phyloP scores from a whole-genome alignment of 2,113 vertebrate genomes.

The Ictalurus punctatus region DNA sequence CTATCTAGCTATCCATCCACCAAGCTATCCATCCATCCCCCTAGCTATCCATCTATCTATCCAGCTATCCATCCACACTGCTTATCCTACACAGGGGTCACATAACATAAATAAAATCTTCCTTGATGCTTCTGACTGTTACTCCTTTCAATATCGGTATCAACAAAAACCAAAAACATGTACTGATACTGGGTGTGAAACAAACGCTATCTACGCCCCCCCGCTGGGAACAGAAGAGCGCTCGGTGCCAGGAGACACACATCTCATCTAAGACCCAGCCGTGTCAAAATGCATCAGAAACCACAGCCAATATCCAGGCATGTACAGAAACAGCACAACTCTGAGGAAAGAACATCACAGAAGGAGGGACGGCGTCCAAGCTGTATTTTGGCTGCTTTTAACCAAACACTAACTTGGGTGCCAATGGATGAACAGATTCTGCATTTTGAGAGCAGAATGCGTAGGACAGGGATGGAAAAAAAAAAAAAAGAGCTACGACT shows the following conservation, averaged over 20 bases:
- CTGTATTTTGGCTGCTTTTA: background rate
- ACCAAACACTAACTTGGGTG: background rate
- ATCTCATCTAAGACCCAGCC: constrained; percentile 39
- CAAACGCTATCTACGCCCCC: background rate
- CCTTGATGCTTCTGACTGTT: too few relatives aligned
- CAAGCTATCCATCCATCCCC: too few relatives aligned
- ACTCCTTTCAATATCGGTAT: background rate
- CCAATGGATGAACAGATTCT: constrained; percentile 9
- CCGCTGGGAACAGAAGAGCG: constrained; percentile 7
- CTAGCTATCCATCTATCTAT: too few relatives aligned
- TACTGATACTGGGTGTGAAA: background rate
- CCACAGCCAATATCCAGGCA: background rate
- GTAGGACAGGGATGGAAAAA: constrained; percentile 15
- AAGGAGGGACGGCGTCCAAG: constrained; percentile 17
- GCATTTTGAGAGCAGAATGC: background rate
- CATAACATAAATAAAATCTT: too few relatives aligned
- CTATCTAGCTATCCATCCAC: too few relatives aligned
- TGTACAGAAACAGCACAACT: constrained; percentile 2
- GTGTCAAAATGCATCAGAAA: constrained; percentile 26
- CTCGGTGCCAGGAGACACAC: constrained; percentile 13
- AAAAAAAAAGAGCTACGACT: constrained; percentile 8
- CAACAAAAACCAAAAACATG: background rate
- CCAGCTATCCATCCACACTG: too few relatives aligned
- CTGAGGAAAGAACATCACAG: constrained; percentile 36
- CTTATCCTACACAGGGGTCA: too few relatives aligned